Percentiles rank a stretch among this genome's conserved stretches.
phyloP scores from a whole-genome alignment of 2,113 vertebrate species.

The Corydoras sp. region DNA sequence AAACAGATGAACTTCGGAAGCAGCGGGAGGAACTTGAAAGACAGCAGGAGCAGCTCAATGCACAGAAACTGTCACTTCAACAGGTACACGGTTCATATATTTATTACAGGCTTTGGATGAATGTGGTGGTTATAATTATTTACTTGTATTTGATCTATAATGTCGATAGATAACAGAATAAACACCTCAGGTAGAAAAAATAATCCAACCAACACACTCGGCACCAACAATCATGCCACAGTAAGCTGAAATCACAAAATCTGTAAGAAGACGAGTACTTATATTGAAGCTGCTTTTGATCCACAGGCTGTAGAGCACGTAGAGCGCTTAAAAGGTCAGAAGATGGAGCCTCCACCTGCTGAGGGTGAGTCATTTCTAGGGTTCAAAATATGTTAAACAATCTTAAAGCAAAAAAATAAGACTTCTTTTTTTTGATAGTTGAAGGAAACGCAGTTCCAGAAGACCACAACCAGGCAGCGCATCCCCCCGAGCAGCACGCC shows the following conservation, averaged over 20 bases:
- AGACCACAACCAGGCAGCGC: constrained; percentile 29
- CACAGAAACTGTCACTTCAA: constrained; percentile 84
- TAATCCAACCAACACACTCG: too few relatives aligned
- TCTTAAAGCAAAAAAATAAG: not conserved
- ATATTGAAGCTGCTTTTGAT: not conserved
- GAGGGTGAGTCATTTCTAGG: constrained; percentile 50
- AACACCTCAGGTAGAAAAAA: too few relatives aligned
- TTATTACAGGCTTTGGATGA: too few relatives aligned
- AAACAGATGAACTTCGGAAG: constrained; percentile 78
- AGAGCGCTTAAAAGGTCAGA: constrained; percentile 83
- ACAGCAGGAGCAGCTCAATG: constrained; percentile 86
- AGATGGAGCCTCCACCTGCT: constrained; percentile 66
- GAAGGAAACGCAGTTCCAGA: constrained; percentile 59
- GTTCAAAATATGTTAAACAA: not conserved
- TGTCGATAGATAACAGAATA: too few relatives aligned
- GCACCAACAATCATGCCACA: too few relatives aligned
- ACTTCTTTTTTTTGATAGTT: constrained; percentile 42
- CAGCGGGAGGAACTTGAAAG: constrained; percentile 84
- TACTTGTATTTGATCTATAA: too few relatives aligned
- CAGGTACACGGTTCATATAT: constrained; percentile 64
- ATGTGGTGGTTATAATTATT: too few relatives aligned
- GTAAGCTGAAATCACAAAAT: too few relatives aligned
- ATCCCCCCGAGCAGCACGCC: constrained; percentile 42
- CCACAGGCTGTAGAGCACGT: constrained; percentile 85
- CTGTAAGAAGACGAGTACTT: too few relatives aligned